Percentiles rank a stretch among this genome's conserved stretches.
phyloP scores from a whole-genome alignment of 2,888 invertebrate genomes.

The Leptogaster cylindrica region DNA sequence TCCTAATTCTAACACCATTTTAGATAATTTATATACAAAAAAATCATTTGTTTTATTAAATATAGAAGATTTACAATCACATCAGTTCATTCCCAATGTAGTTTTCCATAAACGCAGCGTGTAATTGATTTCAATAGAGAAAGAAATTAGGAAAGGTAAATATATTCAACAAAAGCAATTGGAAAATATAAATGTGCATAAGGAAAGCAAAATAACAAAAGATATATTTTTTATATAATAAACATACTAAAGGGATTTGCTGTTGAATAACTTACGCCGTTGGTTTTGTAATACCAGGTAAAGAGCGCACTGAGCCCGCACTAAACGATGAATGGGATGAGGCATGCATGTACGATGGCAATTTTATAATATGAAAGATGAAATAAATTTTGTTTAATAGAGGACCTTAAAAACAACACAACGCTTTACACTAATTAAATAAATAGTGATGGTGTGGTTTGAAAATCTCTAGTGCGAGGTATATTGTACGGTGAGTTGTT shows the following conservation, averaged over 20 bases:
- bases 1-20: constrained; percentile 64
- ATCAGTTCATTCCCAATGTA: too few relatives aligned
- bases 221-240: background rate
- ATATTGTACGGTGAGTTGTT: too few relatives aligned
- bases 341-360: too few relatives aligned
- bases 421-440: too few relatives aligned
- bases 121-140: constrained; percentile 35
- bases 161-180: background rate
- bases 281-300: constrained; percentile 58
- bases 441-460: too few relatives aligned
- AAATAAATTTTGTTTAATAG: constrained; percentile 26
- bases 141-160: constrained; percentile 28
- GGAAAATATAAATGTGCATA: background rate
- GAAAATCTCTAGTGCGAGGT: too few relatives aligned
- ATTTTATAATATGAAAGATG: constrained; percentile 34
- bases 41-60: too few relatives aligned
- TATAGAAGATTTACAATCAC: too few relatives aligned
- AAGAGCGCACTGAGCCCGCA: constrained; percentile 49
- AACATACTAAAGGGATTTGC: constrained; percentile 34
- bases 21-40: too few relatives aligned
- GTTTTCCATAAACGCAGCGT: constrained; percentile 38
- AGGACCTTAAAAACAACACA: too few relatives aligned
- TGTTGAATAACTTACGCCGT: constrained; percentile 60
- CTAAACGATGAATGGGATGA: constrained; percentile 45
- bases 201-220: constrained; percentile 5